Evolutionary conservation across 2,113 vertebrate genomes (phyloP).

Genomic region (Chaenogobius annularis): DNA sequence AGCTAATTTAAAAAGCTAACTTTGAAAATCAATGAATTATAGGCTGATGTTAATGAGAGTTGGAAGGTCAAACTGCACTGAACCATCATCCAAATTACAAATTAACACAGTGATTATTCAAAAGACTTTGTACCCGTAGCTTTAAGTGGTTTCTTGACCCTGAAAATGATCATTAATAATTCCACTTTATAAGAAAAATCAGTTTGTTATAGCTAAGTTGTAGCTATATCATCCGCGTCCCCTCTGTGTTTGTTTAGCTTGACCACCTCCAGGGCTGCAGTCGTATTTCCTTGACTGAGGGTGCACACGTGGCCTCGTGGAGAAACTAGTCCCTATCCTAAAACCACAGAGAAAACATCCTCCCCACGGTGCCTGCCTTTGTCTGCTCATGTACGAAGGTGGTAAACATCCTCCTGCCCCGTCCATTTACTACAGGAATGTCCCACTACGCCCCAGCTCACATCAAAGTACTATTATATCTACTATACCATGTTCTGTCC

Average conservation of each 20-base stretch:
- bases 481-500: constrained; percentile 16
- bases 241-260: background rate
- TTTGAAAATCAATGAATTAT: background rate
- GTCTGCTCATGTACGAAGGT: constrained; percentile 19
- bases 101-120: constrained; percentile 2
- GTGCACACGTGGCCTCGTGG: background rate
- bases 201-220: background rate
- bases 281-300: background rate
- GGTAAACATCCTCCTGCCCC: constrained; percentile 57
- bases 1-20: background rate
- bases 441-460: constrained; percentile 15
- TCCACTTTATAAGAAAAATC: too few relatives aligned
- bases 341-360: constrained; percentile 49
- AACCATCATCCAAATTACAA: background rate
- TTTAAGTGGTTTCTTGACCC: background rate
- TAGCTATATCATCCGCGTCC: background rate
- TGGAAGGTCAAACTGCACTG: background rate
- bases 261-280: background rate
- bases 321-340: background rate
- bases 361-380: constrained; percentile 39
- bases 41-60: background rate
- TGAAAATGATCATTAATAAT: background rate
- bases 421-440: constrained; percentile 43
- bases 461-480: constrained; percentile 10
- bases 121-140: background rate